Evolutionary conservation across 53 echinoderm and acorn worm species (phyloP).

Genomic region (Mesocentrotus franciscanus): DNA sequence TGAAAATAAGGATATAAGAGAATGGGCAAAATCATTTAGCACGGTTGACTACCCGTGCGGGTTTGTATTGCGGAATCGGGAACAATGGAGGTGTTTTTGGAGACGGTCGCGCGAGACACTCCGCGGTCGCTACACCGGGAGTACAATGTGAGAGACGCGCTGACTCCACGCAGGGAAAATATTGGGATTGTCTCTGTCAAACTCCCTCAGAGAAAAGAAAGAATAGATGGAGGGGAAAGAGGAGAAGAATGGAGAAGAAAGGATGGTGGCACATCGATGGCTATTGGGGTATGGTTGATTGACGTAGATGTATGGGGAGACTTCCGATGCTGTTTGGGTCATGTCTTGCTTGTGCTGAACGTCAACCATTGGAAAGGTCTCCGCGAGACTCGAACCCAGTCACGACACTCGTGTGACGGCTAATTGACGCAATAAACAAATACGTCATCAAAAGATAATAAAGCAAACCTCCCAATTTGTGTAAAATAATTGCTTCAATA

Average conservation of each 20-base stretch:
- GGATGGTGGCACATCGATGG: constrained; percentile 34
- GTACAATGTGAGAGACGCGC: constrained; percentile 63
- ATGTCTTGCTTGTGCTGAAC: constrained; percentile 6
- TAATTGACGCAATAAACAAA: constrained; percentile 42
- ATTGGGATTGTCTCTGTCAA: constrained; percentile 63
- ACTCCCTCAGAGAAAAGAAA: constrained; percentile 33
- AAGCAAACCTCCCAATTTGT: constrained; percentile 39
- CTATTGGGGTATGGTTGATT: constrained; percentile 50
- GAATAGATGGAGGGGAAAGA: constrained; percentile 25
- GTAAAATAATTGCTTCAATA: constrained; percentile 49
- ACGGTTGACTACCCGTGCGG: constrained; percentile 35
- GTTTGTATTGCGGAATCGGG: constrained; percentile 48
- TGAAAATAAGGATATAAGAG: not conserved
- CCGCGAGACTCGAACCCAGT: not conserved
- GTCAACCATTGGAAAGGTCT: constrained; percentile 5
- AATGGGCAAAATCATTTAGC: constrained; percentile 50
- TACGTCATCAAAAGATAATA: not conserved
- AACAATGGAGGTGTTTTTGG: constrained; percentile 66
- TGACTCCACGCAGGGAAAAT: constrained; percentile 64
- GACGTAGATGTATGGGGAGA: constrained; percentile 18
- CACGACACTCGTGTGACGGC: constrained; percentile 39
- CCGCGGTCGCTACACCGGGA: constrained; percentile 19
- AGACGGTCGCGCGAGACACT: constrained; percentile 61
- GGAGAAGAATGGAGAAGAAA: constrained; percentile 60
- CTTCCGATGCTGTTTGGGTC: constrained; percentile 52